A percentile compares a stretch with the other conserved stretches of the same genome.
Conservation (phyloP, 2,113 vertebrate species). For the Stomatorhinus ivindoensis region DNA sequence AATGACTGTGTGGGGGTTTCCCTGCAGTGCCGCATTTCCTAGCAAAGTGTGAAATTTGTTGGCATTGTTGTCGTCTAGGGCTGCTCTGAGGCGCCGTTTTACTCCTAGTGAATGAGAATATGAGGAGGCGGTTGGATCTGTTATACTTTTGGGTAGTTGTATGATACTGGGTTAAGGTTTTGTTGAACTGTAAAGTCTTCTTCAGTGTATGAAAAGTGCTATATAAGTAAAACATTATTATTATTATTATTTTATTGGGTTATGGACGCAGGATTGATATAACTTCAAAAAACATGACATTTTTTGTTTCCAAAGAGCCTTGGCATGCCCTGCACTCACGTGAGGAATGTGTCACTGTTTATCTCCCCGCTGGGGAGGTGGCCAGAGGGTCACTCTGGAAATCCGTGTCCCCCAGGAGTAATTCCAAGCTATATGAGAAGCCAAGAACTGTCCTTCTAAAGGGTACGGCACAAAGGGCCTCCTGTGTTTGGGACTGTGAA, state of each 20-base stretch:
- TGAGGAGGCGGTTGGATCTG: background rate
- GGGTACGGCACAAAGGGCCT: background rate
- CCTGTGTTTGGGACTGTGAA: background rate
- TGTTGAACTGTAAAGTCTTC: background rate
- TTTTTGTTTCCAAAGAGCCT: background rate
- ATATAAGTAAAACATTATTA: too few species aligned
- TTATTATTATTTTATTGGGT: too few species aligned
- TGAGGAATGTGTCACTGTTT: background rate
- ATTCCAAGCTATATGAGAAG: background rate
- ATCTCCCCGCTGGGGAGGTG: background rate
- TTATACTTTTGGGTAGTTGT: background rate
- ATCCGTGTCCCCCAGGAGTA: background rate
- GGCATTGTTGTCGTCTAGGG: background rate
- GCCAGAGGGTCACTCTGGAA: background rate
- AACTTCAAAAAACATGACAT: background rate
- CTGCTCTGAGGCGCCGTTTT: background rate
- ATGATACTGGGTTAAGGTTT: background rate
- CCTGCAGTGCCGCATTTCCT: background rate
- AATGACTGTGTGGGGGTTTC: background rate
- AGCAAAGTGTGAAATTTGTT: background rate
- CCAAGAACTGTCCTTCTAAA: background rate
- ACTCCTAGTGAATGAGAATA: background rate
- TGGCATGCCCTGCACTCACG: background rate
- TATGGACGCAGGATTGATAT: background rate
- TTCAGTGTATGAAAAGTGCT: too few species aligned